Evolutionary conservation across 2,797 vertebrate species (phyloP).

Genomic region (Acanthurus leucopareius): DNA sequence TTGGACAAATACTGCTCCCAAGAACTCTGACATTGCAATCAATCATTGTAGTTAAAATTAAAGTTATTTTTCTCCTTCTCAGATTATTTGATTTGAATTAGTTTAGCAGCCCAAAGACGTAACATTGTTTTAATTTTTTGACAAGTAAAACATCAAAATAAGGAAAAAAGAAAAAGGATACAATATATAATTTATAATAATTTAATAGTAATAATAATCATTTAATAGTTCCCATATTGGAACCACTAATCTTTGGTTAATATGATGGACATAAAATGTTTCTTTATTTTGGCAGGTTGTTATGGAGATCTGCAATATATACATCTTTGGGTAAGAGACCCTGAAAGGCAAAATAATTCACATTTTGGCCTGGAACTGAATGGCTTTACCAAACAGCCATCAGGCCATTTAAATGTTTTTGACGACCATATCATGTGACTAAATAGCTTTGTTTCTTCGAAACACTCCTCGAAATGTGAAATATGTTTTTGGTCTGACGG

Average conservation of each 20-base stretch:
- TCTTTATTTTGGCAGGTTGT: neutral
- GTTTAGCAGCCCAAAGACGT: neutral
- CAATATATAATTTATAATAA: too few species aligned
- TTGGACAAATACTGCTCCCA: too few species aligned
- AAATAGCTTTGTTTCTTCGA: neutral
- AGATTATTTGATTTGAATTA: neutral
- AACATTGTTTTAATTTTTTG: too few species aligned
- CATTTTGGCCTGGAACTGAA: neutral
- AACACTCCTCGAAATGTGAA: neutral
- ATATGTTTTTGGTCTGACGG: neutral
- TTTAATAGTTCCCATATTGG: too few species aligned
- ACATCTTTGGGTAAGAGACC: neutral
- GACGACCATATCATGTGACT: neutral
- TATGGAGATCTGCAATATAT: neutral
- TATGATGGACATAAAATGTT: too few species aligned
- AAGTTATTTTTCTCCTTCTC: too few species aligned
- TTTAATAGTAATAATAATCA: too few species aligned
- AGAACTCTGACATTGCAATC: too few species aligned
- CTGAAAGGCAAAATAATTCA: neutral
- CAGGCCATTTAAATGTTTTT: neutral
- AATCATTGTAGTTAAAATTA: too few species aligned
- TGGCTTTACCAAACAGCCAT: neutral
- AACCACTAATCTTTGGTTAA: too few species aligned
- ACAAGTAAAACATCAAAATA: neutral
- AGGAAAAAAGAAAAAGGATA: neutral